A percentile compares a stretch with the other conserved stretches of the same genome.
phyloP scores from a whole-genome alignment of 64 coral and sea anemone genomes.

The Stichodactyla mertensii region DNA sequence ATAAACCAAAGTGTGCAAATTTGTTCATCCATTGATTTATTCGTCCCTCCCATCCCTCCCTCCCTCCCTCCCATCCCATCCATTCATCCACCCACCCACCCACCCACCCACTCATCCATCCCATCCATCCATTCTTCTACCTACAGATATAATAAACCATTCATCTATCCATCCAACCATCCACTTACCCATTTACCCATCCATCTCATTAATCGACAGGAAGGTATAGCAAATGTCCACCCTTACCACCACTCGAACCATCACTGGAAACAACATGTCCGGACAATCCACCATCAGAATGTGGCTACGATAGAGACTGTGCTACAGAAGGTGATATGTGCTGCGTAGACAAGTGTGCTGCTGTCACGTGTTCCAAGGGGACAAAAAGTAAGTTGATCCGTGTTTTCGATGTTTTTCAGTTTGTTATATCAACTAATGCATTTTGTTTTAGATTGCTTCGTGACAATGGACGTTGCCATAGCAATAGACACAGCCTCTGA shows the following conservation, averaged over 20 bases:
- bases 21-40: no score
- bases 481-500: slow-evolving; percentile 48
- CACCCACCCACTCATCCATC: no score
- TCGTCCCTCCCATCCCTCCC: no score
- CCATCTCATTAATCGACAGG: neutral
- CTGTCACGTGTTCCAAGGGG: slow-evolving; percentile 9
- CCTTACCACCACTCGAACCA: slow-evolving; percentile 12
- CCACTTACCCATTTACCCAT: neutral
- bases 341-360: slow-evolving; percentile 35
- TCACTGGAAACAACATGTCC: slow-evolving; percentile 11
- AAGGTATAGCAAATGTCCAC: slow-evolving; percentile 63
- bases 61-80: no score
- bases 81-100: no score
- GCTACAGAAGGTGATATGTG: slow-evolving; percentile 10
- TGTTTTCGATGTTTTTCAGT: no score
- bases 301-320: slow-evolving; percentile 51
- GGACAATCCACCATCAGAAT: neutral
- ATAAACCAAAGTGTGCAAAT: no score
- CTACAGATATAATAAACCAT: no score
- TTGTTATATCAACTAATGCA: neutral
- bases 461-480: slow-evolving; percentile 81
- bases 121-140: no score
- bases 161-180: neutral
- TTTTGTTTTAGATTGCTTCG: slow-evolving; percentile 49
- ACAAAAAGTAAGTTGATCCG: slow-evolving; percentile 31